Base-by-base conservation (phyloP, 2,888 invertebrate species). In the Stenolophus ochropezus region DNA sequence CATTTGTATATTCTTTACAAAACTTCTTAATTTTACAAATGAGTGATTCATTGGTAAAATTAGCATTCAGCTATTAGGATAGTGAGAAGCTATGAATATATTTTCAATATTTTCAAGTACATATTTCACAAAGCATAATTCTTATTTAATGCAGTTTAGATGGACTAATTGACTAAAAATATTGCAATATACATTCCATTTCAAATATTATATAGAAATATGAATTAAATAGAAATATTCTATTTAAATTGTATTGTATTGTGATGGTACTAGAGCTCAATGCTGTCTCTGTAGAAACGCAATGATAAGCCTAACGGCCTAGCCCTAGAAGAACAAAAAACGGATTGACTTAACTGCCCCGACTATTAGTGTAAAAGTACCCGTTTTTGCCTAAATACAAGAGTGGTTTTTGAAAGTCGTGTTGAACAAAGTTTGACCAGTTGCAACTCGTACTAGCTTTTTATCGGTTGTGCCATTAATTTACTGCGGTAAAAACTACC, bases 381-480 rank as follows among this genome's bases (percentile, higher is more conserved):
- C 51, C 11, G 21, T 58, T 58, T 58, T 58, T 58, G 25, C 23
- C 23, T 8, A 58, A 58, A 58, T 58, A 25, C 25, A 25, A 21
- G 58, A 58, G 23, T 14, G 21, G 58, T 58, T 58, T 58, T 23
- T 58, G 58, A 58, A 23, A 58, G 23, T 58, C 23, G 25, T 58
- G 58, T 58, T 58, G 58, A 58, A 25, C 58, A 58, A 58, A 58
- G 21, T 56, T 51, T 56, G 21, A 20, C 56, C 56, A 56, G 56
- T 56, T 51, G 56, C 56, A 56, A 20, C 56, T 56, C 56, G 56
- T 18, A 21, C 18, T 51, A 56, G 21, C 33, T 56, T 56, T 58
- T 58, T 58, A 58, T 58, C 23, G 23, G 21, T 11, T 58, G 20
- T n/a, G 11, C 23, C 58, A 21, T 58, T 58, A 58, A 58, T 58